phyloP scores from a whole-genome alignment of 2,888 invertebrate genomes.

The Hydriomena furcata region DNA sequence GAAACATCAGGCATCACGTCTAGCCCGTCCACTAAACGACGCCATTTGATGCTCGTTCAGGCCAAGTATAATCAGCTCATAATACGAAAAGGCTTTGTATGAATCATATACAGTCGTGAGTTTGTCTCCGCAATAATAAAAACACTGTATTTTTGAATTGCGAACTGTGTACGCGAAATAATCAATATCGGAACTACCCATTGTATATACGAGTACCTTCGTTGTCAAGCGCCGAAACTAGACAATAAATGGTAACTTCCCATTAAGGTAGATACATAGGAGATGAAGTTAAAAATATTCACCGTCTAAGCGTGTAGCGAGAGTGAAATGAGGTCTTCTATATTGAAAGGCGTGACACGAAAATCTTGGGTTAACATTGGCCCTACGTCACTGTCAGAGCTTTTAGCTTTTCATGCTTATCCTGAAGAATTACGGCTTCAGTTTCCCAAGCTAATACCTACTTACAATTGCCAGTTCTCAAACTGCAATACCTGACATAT shows the following conservation, averaged over 20 bases:
- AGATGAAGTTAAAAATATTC: conserved; percentile 67
- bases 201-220: too few relatives aligned
- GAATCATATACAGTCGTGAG: too few relatives aligned
- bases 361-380: conserved; percentile 41
- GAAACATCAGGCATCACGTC: conserved; percentile 22
- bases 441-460: conserved; percentile 16
- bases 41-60: too few relatives aligned
- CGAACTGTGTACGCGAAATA: too few relatives aligned
- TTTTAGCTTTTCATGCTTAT: conserved; percentile 28
- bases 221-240: conserved; percentile 39
- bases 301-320: conserved; percentile 45
- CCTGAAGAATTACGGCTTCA: conserved; percentile 32
- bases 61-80: too few relatives aligned
- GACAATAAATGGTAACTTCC: conserved; percentile 60
- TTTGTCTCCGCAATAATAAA: too few relatives aligned
- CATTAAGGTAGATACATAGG: conserved; percentile 35
- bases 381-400: conserved; percentile 41
- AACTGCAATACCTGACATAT: conserved; percentile 9
- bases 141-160: too few relatives aligned
- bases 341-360: conserved; percentile 41
- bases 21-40: conserved; percentile 12
- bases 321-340: conserved; percentile 54
- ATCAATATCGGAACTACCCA: too few relatives aligned
- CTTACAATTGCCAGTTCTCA: conserved; percentile 2
- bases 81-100: too few relatives aligned